phyloP scores from a whole-genome alignment of 1,140 invertebrate genomes.

The Drosophila quadrilineata region DNA sequence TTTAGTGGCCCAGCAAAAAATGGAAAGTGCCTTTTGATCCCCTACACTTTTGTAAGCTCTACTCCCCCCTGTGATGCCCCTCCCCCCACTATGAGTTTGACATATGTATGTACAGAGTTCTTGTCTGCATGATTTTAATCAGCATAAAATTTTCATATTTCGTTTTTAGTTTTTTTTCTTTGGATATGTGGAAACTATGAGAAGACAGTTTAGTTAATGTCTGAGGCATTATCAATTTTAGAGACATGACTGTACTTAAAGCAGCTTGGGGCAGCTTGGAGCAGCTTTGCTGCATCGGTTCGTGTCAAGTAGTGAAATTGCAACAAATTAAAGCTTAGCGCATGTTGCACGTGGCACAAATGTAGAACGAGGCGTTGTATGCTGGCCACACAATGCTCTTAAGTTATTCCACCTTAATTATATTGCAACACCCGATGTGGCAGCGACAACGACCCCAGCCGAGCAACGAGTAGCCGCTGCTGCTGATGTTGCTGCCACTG shows the following conservation, averaged over 20 bases:
- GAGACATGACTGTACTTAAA: constrained; percentile 25
- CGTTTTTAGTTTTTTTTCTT: constrained; percentile 34
- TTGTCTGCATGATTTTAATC: constrained; percentile 64
- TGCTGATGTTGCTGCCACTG: constrained; percentile 29
- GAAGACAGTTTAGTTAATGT: constrained; percentile 8
- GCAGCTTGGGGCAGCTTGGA: constrained; percentile 16
- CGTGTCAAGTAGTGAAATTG: constrained; percentile 54
- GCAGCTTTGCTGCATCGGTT: constrained; percentile 9
- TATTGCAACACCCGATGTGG: constrained; percentile 66
- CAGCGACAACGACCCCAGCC: not conserved
- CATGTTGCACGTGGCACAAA: constrained; percentile 37
- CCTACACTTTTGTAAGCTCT: not conserved
- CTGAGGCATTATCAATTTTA: constrained; percentile 16
- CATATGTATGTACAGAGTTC: constrained; percentile 14
- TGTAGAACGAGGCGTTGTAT: not conserved
- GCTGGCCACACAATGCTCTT: constrained; percentile 38
- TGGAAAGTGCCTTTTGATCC: constrained; percentile 4
- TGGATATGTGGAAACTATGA: too few relatives aligned
- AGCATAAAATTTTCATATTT: constrained; percentile 66
- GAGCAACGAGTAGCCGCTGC: constrained; percentile 9
- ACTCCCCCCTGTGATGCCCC: not conserved
- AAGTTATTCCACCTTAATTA: constrained; percentile 77
- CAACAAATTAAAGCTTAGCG: constrained; percentile 67
- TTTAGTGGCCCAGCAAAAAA: constrained; percentile 49
- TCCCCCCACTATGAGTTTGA: constrained; percentile 25